These are phyloP conservation scores for Lontra canadensis DNA, from an alignment of 2,113 vertebrate species.

Conservation along the genomic window DNA sequence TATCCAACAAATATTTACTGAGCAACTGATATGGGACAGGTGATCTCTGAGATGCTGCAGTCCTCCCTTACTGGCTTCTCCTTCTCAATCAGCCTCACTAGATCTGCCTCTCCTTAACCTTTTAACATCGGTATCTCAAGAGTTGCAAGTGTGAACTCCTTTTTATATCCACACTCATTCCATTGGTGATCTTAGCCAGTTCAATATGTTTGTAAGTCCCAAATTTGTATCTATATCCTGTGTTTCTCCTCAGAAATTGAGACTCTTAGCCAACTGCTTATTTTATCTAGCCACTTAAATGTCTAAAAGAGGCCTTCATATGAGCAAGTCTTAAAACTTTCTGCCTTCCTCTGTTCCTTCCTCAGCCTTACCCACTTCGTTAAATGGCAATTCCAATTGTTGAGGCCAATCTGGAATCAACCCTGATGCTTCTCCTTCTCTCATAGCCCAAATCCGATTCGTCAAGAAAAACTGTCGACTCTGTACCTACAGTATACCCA, in stretches of 20 bases:
- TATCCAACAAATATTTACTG: background rate
- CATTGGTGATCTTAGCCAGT: background rate
- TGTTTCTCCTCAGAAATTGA: background rate
- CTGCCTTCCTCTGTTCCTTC: background rate
- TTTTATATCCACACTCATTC: background rate
- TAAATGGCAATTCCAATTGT: background rate
- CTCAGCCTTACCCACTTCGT: background rate
- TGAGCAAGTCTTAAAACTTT: background rate
- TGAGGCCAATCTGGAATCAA: background rate
- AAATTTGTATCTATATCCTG: background rate
- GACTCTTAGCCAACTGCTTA: background rate
- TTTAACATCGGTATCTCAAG: background rate
- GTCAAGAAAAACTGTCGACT: background rate
- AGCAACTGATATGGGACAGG: background rate
- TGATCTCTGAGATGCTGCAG: background rate
- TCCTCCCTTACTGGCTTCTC: background rate
- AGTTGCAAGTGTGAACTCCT: background rate
- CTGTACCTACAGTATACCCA: background rate
- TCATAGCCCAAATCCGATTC: background rate
- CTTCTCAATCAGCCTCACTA: background rate
- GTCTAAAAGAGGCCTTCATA: background rate
- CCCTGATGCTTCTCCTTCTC: background rate
- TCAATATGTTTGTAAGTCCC: background rate
- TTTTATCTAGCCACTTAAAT: background rate
- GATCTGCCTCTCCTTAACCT: background rate